A percentile compares a stretch with the other conserved stretches of the same genome.
Evolutionary conservation across 53 echinoderm and acorn worm genomes (phyloP).

Genomic region (Astropecten irregularis): DNA sequence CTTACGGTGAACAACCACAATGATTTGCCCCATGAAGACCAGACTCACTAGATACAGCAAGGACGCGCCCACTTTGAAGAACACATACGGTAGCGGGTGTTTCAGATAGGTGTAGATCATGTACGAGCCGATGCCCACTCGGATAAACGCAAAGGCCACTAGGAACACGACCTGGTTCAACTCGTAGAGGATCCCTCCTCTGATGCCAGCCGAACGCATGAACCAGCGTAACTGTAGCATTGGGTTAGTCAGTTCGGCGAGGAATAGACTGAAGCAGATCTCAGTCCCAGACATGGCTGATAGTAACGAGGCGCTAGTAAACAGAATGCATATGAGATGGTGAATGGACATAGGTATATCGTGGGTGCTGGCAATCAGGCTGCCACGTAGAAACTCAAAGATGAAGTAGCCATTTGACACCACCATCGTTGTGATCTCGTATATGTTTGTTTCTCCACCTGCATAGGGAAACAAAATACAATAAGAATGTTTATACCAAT

Average conservation of each 20-base stretch:
- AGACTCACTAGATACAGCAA: constrained; percentile 69
- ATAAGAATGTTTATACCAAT: not conserved
- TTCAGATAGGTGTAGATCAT: constrained; percentile 58
- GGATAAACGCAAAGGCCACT: constrained; percentile 54
- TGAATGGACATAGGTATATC: constrained; percentile 65
- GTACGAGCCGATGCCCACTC: constrained; percentile 71
- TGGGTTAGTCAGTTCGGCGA: constrained; percentile 80
- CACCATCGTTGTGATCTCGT: constrained; percentile 29
- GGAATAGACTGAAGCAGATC: constrained; percentile 70
- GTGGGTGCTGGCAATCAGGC: constrained; percentile 55
- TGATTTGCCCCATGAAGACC: constrained; percentile 58
- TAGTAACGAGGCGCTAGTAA: constrained; percentile 51
- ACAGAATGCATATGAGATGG: constrained; percentile 70
- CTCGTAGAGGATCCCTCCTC: constrained; percentile 58
- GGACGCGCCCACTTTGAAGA: constrained; percentile 62
- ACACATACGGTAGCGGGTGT: constrained; percentile 57
- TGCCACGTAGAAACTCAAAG: constrained; percentile 72
- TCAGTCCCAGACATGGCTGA: constrained; percentile 73
- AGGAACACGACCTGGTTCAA: constrained; percentile 84
- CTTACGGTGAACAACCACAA: not conserved
- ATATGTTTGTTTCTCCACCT: constrained; percentile 46
- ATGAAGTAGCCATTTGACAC: constrained; percentile 73
- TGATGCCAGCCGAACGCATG: constrained; percentile 64
- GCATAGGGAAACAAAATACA: not conserved
- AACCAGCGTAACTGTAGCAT: constrained; percentile 82